Percentiles rank a stretch among this genome's conserved stretches.
Evolutionary conservation across 2,797 vertebrate species (phyloP).

Genomic region (Danio jaintianensis): DNA sequence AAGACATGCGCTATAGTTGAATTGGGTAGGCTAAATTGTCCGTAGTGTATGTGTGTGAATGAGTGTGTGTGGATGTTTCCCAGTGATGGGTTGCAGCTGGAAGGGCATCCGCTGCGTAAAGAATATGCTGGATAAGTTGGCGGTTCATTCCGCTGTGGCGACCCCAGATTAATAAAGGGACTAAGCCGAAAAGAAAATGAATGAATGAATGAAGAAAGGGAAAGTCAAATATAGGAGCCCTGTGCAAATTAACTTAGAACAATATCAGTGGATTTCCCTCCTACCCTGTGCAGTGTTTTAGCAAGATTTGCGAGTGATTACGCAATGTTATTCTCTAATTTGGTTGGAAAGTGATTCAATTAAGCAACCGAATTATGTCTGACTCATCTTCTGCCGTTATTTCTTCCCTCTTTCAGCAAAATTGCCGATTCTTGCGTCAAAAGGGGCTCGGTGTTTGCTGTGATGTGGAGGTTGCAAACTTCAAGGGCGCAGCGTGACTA

Average conservation of each 20-base stretch:
- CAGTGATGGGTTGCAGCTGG: no score
- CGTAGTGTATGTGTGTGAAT: no score
- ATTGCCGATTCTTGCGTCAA: slow-evolving; percentile 2
- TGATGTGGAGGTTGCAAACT: background rate
- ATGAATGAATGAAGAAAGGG: no score
- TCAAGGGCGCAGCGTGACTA: slow-evolving; percentile 44
- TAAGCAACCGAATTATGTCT: slow-evolving; percentile 57
- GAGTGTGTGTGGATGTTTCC: no score
- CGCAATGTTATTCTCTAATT: slow-evolving; percentile 32
- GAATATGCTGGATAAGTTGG: no score
- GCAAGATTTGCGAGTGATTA: slow-evolving; percentile 6
- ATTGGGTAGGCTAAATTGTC: no score
- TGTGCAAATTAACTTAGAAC: background rate
- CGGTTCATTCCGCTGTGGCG: no score
- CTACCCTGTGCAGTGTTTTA: background rate
- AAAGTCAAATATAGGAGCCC: background rate
- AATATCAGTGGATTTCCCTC: background rate
- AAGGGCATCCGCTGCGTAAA: no score
- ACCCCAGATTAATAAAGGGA: no score
- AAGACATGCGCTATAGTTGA: no score
- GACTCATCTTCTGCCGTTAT: background rate
- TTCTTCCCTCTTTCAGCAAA: slow-evolving; percentile 1
- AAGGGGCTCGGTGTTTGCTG: background rate
- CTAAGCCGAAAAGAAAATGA: no score
- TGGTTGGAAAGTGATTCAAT: slow-evolving; percentile 56